A percentile compares a stretch with the other conserved stretches of the same genome.
phyloP scores from a whole-genome alignment of 2,113 vertebrate species.

The Oreocharis arfaki region DNA sequence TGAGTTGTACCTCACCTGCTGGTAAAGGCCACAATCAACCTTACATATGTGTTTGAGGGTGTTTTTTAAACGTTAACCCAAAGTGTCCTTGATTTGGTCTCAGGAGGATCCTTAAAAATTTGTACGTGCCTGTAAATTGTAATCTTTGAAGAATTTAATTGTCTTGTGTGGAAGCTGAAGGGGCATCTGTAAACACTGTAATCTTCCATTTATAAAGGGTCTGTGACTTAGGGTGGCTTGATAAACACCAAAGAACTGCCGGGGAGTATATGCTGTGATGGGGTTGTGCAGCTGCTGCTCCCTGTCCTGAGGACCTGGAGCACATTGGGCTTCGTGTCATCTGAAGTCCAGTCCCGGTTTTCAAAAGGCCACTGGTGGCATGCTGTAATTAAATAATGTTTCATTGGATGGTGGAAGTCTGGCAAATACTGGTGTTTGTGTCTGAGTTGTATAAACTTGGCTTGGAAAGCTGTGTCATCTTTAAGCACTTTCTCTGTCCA shows the following conservation, averaged over 20 bases:
- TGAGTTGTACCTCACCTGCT: neutral
- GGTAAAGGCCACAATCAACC: neutral
- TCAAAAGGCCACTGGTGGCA: neutral
- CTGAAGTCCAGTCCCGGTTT: neutral
- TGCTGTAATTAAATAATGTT: neutral
- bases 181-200: neutral
- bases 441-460: slow-evolving; percentile 24
- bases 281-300: neutral
- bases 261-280: neutral
- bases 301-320: neutral
- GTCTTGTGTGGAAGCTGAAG: neutral
- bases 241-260: neutral
- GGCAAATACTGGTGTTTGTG: neutral
- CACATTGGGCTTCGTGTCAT: neutral
- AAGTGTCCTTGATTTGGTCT: neutral
- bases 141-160: neutral
- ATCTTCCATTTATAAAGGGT: neutral
- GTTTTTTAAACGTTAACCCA: neutral
- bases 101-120: neutral
- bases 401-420: neutral
- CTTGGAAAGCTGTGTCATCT: slow-evolving; percentile 11
- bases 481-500: neutral
- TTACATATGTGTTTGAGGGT: neutral
- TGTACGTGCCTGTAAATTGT: neutral
- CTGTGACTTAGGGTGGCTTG: neutral